A percentile compares a stretch with the other conserved stretches of the same genome.
Conservation (phyloP, 2,797 vertebrate species). For the Avahi laniger region DNA sequence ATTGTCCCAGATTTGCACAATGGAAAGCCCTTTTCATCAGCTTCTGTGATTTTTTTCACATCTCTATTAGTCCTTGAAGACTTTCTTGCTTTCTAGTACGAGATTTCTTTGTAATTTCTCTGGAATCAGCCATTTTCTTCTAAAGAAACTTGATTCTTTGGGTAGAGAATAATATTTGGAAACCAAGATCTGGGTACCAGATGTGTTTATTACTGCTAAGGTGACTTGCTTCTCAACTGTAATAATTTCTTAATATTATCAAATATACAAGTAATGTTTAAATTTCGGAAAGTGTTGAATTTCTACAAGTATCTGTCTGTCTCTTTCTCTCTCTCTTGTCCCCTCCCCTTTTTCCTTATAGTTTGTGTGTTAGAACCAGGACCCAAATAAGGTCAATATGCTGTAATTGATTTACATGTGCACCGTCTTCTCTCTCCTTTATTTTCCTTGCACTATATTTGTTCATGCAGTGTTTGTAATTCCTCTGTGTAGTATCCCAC, state of each 20-base stretch:
- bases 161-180: neutral
- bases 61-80: neutral
- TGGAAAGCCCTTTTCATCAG: neutral
- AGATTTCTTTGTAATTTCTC: neutral
- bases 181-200: neutral
- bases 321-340: neutral
- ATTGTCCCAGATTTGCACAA: neutral
- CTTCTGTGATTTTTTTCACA: neutral
- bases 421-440: neutral
- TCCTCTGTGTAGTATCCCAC: neutral
- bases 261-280: neutral
- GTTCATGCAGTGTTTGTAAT: neutral
- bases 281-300: neutral
- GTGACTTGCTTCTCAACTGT: neutral
- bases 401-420: neutral
- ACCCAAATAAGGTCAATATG: neutral
- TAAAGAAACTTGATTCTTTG: neutral
- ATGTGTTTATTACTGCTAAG: neutral
- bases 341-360: neutral
- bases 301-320: neutral
- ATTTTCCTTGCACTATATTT: neutral
- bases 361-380: neutral
- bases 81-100: neutral
- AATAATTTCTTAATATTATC: neutral
- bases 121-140: neutral